These are phyloP conservation scores for Oxytorus armatus DNA, from an alignment of 2,888 invertebrate species.

Conservation along the genomic window DNA sequence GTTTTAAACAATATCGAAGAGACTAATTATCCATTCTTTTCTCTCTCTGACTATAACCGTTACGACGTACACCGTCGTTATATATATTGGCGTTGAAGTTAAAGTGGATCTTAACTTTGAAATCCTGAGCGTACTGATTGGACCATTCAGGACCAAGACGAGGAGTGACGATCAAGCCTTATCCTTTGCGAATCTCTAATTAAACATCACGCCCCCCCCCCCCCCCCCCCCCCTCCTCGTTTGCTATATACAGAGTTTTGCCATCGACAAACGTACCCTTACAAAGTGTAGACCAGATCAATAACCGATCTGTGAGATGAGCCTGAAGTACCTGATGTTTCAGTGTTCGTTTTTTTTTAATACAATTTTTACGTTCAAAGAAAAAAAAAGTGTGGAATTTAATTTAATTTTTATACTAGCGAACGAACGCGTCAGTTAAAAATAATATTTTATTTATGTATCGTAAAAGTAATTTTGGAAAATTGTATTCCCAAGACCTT, in stretches of 20 bases:
- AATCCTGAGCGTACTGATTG: constrained; percentile 47
- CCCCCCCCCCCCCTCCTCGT: no score
- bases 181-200: constrained; percentile 39
- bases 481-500: no score
- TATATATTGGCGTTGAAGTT: constrained; percentile 21
- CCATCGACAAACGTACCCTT: not conserved
- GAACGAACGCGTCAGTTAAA: no score
- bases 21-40: constrained; percentile 14
- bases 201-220: no score
- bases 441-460: no score
- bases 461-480: no score
- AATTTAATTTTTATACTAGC: no score
- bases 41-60: not conserved
- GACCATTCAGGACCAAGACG: constrained; percentile 43
- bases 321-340: not conserved
- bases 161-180: constrained; percentile 20
- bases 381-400: no score
- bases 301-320: not conserved
- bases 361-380: no score
- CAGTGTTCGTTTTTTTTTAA: not conserved
- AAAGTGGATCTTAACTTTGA: constrained; percentile 42
- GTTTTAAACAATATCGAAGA: constrained; percentile 43
- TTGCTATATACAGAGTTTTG: not conserved
- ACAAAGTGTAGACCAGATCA: not conserved
- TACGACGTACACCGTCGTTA: constrained; percentile 3